Base-by-base conservation (phyloP, 2,888 invertebrate species). In the Synanthedon formicaeformis region DNA sequence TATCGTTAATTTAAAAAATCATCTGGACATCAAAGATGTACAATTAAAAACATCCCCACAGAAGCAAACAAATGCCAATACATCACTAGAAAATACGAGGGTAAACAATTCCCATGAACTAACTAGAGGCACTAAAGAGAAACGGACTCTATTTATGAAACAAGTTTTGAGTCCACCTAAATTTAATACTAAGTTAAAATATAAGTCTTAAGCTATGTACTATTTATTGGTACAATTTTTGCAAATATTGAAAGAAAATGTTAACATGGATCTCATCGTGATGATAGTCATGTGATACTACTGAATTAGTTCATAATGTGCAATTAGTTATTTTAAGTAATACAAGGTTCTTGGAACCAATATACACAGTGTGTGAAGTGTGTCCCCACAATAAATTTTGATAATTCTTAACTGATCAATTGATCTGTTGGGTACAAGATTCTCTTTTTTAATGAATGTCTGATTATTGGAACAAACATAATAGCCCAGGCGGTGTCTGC, bases 81-180 rank as follows among this genome's bases (percentile, higher is more conserved):
- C 58, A 57, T 59, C 56, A 55, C 41, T 16, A 18, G 49, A 51
- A 50, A 56, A 63, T 51, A 53, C 57, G 18, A 49, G 18, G 6
- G 16, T 16, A 49, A 16, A 12, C 12, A 23, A 12, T 49, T 18
- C 23, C 12, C 34, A 34, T 34, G 34, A 34, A 34, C 12, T 49
- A 16, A 10, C 23, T 10, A 49, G 18, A 49, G 18, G 23, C 18
- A 23, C 18, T 49, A 89, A 85, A 58, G 89, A 90, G 53, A 89
- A 88, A 61, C 74, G 87, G 60, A 87, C 87, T 55, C 63, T 89
- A 58, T 90, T 90, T 68, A 76, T 89, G 68, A 90, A 89, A 66
- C 89, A 90, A 76, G 89, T 90, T 53, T 71, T 90, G 56, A 89
- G 85, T 57, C 89, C 90, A 51, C 89, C 90, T 54, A 89, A 89